A percentile compares a stretch with the other conserved stretches of the same genome.
These are phyloP conservation scores for Diadophis punctatus DNA, from an alignment of 2,113 vertebrate species.

Conservation along the genomic window DNA sequence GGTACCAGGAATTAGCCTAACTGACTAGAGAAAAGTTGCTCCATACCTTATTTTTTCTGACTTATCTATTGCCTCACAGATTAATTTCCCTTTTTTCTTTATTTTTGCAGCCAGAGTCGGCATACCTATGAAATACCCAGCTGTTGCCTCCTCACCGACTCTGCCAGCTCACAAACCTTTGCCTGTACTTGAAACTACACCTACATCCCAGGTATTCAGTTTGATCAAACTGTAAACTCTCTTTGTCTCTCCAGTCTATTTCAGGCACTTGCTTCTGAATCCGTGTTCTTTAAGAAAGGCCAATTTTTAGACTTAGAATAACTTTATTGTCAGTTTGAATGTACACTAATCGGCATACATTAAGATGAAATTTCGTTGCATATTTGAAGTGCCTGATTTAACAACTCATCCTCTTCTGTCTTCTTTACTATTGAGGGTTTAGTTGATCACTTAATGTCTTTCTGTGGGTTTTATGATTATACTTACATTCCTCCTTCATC, in stretches of 20 bases:
- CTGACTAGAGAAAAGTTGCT: not conserved
- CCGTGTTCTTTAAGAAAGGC: not conserved
- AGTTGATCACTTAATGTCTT: not conserved
- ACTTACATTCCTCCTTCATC: not conserved
- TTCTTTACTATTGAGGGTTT: not conserved
- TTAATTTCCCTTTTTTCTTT: constrained; percentile 40
- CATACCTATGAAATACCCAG: constrained; percentile 73
- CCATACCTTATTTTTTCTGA: constrained; percentile 30
- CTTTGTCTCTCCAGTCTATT: not conserved
- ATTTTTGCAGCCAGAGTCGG: constrained; percentile 70
- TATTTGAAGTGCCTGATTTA: not conserved
- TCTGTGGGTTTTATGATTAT: not conserved
- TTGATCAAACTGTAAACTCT: not conserved
- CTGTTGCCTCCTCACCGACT: constrained; percentile 51
- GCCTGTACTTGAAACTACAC: constrained; percentile 6
- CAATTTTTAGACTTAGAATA: not conserved
- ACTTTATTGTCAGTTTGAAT: too few species aligned
- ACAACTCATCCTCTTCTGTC: not conserved
- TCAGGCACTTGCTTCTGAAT: not conserved
- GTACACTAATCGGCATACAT: too few species aligned
- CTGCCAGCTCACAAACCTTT: constrained; percentile 61
- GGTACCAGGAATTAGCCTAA: not conserved
- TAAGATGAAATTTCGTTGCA: too few species aligned
- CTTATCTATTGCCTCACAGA: not conserved
- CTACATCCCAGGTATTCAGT: constrained; percentile 46